phyloP scores from a whole-genome alignment of 2,113 vertebrate species.

The Epinephelus moara region DNA sequence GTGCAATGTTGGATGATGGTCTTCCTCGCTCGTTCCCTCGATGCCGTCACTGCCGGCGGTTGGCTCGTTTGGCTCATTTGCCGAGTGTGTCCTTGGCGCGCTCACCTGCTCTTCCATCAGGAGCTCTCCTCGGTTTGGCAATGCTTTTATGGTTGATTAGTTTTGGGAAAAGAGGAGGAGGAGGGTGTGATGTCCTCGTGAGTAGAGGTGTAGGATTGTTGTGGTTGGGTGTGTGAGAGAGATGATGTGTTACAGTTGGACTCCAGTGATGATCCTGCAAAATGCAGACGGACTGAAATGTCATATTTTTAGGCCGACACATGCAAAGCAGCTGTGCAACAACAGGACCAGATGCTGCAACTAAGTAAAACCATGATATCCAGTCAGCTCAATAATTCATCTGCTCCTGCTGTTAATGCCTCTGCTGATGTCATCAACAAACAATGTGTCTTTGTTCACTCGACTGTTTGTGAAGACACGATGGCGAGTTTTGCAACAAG shows the following conservation, averaged over 20 bases:
- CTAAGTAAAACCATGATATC: not conserved
- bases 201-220: not conserved
- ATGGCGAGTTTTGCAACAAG: not conserved
- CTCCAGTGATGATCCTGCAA: not conserved
- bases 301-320: not conserved
- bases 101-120: not conserved
- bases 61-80: conserved; percentile 50
- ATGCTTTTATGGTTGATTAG: conserved; percentile 45
- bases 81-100: conserved; percentile 49
- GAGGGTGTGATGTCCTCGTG: not conserved
- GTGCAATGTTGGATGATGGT: conserved; percentile 34
- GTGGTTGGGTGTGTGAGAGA: not conserved
- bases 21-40: not conserved
- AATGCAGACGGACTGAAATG: not conserved
- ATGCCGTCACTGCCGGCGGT: conserved; percentile 5
- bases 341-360: conserved; percentile 7
- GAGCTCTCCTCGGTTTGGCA: conserved; percentile 12
- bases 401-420: not conserved
- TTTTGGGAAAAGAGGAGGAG: not conserved
- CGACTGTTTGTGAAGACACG: not conserved
- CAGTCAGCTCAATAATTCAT: not conserved
- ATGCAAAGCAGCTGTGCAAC: conserved; percentile 9
- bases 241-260: not conserved
- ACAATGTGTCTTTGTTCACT: not conserved
- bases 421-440: not conserved